Evolutionary conservation across 2,113 vertebrate species (phyloP), one percentile per base, ranked within the genome.

Genomic region (Oenanthe oenanthe): DNA sequence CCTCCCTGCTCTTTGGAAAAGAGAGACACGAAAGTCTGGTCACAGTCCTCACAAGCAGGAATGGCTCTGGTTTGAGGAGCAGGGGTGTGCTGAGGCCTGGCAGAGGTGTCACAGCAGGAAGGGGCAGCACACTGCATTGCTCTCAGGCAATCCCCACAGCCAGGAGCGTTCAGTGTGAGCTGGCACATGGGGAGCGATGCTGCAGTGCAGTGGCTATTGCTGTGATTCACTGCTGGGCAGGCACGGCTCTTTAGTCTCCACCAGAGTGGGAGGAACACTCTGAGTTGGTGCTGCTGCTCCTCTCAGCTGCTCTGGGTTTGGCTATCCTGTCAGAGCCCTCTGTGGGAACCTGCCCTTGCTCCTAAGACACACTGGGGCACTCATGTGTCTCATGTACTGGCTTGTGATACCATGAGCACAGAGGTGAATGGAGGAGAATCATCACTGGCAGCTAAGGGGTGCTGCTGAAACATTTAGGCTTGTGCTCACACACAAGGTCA

Each of bases 321-420:
- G 42, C 26, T 15, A 0, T 0, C 0, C 60, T 21, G 31, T 10
- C 25, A 61, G 34, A 93, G 32, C 45, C 10, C 68, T 51, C 9
- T 3, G 4, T 0, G 0, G 42, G 67, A 68, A 6, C 47, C 26
- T 40, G 42, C 12, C 31, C 36, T 28, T 15, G 50, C 2, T 26
- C 50, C 26, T 26, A 5, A 28, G 26, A 28, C 50, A 51, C 17
- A 29, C 22, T 8, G 20, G 14, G 43, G 17, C 58, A 7, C 61
- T 58, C 1, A 0, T 32, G 7, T 25, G 45, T 42, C 86, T 61
- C 50, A 13, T 21, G 2, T 28, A 3, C n/a, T 13, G 19, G 4
- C 40, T 26, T 76, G 74, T 42, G 22, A 29, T 3, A 7, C 34
- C 12, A 1, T 7, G 2, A 50, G 42, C 12, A 43, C 56, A 60